A percentile compares a stretch with the other conserved stretches of the same genome.
phyloP scores from a whole-genome alignment of 2,888 invertebrate genomes.

The Troides oblongomaculatus region DNA sequence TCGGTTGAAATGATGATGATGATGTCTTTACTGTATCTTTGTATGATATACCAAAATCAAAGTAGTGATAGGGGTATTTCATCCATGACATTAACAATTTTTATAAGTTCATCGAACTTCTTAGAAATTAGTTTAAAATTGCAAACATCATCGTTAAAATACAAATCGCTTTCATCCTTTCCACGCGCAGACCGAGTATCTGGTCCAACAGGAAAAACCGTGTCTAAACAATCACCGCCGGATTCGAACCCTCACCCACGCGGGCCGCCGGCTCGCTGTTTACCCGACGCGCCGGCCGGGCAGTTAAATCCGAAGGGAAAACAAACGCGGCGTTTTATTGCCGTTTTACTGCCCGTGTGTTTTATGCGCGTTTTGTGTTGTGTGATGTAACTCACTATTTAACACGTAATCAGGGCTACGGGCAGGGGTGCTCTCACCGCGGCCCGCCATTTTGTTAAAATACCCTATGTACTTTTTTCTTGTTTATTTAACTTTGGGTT shows the following conservation, averaged over 20 bases:
- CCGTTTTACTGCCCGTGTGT: conserved; percentile 28
- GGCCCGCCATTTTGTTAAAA: neutral
- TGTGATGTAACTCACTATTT: conserved; percentile 16
- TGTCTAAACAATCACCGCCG: conserved; percentile 17
- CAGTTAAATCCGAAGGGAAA: conserved; percentile 31
- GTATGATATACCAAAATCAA: too few relatives aligned
- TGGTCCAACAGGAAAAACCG: conserved; percentile 8
- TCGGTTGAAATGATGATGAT: too few relatives aligned
- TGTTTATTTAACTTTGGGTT: too few relatives aligned
- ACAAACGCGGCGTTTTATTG: conserved; percentile 29
- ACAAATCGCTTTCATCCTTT: conserved; percentile 1
- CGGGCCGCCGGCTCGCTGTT: conserved; percentile 18
- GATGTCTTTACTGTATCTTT: too few relatives aligned
- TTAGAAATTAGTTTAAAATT: too few relatives aligned
- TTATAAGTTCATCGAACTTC: too few relatives aligned
- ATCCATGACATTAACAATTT: too few relatives aligned
- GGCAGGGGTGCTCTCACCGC: neutral
- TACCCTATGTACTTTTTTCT: too few relatives aligned
- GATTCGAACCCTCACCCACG: conserved; percentile 25
- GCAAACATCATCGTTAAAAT: neutral
- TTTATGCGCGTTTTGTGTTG: conserved; percentile 23
- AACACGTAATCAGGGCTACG: conserved; percentile 11
- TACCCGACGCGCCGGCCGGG: conserved; percentile 20
- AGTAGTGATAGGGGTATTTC: too few relatives aligned
- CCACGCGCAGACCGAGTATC: neutral